Evolutionary conservation across 2,797 vertebrate species (phyloP), one percentile per base, ranked within the genome.

Genomic region (Amazona ochrocephala): DNA sequence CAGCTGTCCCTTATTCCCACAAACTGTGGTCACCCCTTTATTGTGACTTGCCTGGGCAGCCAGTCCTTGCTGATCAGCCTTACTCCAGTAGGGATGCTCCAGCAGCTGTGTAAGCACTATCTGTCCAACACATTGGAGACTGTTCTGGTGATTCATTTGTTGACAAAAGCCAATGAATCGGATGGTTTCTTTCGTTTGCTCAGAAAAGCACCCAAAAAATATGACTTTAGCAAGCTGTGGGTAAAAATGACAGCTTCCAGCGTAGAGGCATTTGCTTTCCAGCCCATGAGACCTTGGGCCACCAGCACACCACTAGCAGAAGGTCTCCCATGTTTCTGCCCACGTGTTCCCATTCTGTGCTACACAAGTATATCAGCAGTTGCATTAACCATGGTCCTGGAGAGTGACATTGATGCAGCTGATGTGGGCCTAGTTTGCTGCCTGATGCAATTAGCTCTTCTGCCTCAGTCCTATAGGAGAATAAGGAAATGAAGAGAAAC

Each of bases 331-430:
- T 30, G 23, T 34, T 68, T 41, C 41, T 70, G 21, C 5, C 11
- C 2, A 2, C 12, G 53, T 64, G 27, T 58, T 68, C 62, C 54
- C 34, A 54, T 34, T 32, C 48, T 0, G 1, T 37, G 54, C 32
- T 30, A 37, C 22, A 7, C 5, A 37, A 23, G 12, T 47, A 1
- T 5, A 37, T 30, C 26, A 51, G 37, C 17, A 61, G 7, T 42
- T 1, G 1, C 11, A 23, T 50, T 22, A 45, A 4, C 12, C 16
- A 3, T 4, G 27, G 51, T 45, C 42, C n/a, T 0, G 1, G 22
- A 73, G 21, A 21, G 60, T 10, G 11, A 32, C n/a, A 37, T 19
- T 19, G 12, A 13, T 42, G 39, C 24, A 67, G n/a, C 30, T 62
- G 51, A 50, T 10, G 26, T 50, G 37, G 23, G 29, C 15, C 16